A percentile compares a stretch with the other conserved stretches of the same genome.
Evolutionary conservation across 2,797 vertebrate species (phyloP).

Genomic region (Siniperca obscura): DNA sequence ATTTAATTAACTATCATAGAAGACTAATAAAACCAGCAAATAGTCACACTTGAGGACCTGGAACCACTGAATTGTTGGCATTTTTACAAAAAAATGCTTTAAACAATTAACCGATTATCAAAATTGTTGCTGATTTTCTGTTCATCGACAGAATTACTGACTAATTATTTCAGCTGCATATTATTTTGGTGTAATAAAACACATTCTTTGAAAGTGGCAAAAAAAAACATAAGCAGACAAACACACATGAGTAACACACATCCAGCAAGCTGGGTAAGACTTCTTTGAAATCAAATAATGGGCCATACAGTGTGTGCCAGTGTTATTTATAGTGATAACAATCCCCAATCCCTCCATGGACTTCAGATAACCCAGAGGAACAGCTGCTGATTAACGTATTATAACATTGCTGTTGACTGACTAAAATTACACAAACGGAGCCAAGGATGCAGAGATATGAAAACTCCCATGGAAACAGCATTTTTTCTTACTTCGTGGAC

Average conservation of each 20-base stretch:
- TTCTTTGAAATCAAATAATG: slow-evolving; percentile 62
- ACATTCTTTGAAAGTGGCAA: slow-evolving; percentile 17
- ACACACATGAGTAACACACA: slow-evolving; percentile 32
- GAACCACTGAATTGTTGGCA: neutral
- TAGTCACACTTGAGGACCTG: neutral
- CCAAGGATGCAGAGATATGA: slow-evolving; percentile 2
- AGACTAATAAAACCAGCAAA: neutral
- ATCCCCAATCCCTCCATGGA: slow-evolving; percentile 59
- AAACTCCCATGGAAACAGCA: neutral
- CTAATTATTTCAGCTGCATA: neutral
- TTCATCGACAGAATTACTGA: neutral
- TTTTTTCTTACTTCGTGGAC: neutral
- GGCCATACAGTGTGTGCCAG: slow-evolving; percentile 37
- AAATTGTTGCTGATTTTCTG: neutral
- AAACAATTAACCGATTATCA: neutral
- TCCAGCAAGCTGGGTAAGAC: slow-evolving; percentile 43
- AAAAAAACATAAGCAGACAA: slow-evolving; percentile 21
- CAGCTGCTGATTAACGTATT: slow-evolving; percentile 66
- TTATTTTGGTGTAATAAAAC: neutral
- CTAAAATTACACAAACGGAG: slow-evolving; percentile 34
- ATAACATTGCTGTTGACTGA: slow-evolving; percentile 11
- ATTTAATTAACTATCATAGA: neutral
- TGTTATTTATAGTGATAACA: slow-evolving; percentile 63
- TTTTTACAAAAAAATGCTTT: neutral
- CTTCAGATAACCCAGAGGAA: slow-evolving; percentile 61